These are phyloP conservation scores for Lithophane ornitopus DNA, from an alignment of 2,888 invertebrate genomes.

Conservation along the genomic window DNA sequence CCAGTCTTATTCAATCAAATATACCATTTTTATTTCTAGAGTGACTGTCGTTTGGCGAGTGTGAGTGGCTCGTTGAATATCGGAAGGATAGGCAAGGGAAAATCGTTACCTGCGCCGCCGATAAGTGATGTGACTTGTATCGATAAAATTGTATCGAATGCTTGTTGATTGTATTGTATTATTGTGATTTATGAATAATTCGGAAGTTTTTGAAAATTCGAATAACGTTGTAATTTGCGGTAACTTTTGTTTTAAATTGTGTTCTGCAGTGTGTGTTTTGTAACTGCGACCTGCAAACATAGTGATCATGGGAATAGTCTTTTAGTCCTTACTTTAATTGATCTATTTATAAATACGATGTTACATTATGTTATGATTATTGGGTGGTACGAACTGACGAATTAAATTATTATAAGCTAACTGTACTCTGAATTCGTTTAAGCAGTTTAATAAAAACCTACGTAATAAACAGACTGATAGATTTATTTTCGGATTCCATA, in stretches of 20 bases:
- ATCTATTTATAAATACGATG: background rate
- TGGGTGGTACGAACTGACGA: background rate
- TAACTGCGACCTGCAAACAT: background rate
- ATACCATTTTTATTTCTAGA: conserved; percentile 58
- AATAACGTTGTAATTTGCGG: no score
- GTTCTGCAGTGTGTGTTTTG: background rate
- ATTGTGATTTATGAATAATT: background rate
- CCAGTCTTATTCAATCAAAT: conserved; percentile 34
- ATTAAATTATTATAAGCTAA: background rate
- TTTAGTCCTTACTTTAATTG: background rate
- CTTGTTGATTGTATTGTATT: no score
- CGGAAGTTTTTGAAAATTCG: no score
- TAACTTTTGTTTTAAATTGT: no score
- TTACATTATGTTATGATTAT: background rate
- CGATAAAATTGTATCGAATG: conserved; percentile 3
- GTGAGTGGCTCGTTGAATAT: conserved; percentile 69
- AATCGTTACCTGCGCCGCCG: conserved; percentile 66
- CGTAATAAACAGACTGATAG: background rate
- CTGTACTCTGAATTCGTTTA: background rate
- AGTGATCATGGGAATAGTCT: background rate
- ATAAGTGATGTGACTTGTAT: conserved; percentile 41
- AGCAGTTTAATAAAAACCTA: background rate
- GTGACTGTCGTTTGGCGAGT: conserved; percentile 56
- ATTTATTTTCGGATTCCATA: background rate
- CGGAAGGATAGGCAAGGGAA: conserved; percentile 61